These are phyloP conservation scores for Podilymbus podiceps DNA, from an alignment of 2,113 vertebrate species.

Conservation along the genomic window DNA sequence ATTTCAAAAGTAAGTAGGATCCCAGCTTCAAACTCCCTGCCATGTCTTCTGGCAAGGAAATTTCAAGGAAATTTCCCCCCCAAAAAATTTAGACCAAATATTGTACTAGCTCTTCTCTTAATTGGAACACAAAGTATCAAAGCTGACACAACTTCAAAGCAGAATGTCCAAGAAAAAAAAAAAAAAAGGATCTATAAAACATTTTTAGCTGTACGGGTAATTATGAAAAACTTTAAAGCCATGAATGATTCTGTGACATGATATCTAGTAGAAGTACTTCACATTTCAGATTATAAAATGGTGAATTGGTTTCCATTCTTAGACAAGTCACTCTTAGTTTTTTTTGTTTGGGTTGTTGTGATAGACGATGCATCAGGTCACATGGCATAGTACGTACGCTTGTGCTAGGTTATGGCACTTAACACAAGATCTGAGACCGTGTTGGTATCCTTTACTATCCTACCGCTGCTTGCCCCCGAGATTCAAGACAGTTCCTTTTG, in stretches of 20 bases:
- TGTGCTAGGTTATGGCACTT: background rate
- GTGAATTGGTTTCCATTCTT: background rate
- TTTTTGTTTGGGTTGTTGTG: background rate
- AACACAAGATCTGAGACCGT: background rate
- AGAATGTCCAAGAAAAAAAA: background rate
- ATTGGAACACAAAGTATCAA: background rate
- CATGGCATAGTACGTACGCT: rapidly evolving
- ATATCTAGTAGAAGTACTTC: background rate
- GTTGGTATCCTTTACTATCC: background rate
- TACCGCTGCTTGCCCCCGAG: background rate
- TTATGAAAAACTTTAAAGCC: background rate
- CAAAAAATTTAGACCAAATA: background rate
- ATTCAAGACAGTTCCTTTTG: background rate
- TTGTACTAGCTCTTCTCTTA: background rate
- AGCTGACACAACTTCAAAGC: background rate
- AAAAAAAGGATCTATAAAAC: background rate
- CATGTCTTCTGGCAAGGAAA: background rate
- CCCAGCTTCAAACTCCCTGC: background rate
- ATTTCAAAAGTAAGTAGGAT: background rate
- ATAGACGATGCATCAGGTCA: background rate
- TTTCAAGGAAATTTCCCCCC: too few species aligned
- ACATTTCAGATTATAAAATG: background rate
- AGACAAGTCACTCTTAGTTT: background rate
- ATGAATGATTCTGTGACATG: background rate
- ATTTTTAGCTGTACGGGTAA: background rate